Evolutionary conservation across 2,797 vertebrate species (phyloP).

Genomic region (Pitangus sulphuratus): DNA sequence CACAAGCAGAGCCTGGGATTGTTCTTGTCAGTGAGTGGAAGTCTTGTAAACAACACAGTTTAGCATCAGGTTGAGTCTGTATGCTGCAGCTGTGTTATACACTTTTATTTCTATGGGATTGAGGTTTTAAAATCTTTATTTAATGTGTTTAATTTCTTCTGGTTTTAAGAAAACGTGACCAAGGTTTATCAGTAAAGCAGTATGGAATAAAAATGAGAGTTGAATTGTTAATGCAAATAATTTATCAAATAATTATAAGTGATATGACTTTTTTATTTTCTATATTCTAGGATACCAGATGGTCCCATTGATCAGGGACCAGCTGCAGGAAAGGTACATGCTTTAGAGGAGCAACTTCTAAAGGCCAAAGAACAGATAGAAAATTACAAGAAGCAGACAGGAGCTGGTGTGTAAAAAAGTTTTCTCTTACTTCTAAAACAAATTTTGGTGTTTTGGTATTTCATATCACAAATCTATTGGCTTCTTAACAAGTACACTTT

Average conservation of each 20-base stretch:
- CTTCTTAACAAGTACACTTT: background rate
- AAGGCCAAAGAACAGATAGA: constrained; percentile 98
- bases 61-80: background rate
- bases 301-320: constrained; percentile 89
- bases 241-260: background rate
- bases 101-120: background rate
- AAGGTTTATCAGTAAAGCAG: background rate
- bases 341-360: constrained; percentile 93
- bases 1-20: background rate
- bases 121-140: background rate
- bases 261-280: constrained; percentile 37
- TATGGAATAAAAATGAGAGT: background rate
- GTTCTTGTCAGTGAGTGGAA: background rate
- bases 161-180: background rate
- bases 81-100: background rate
- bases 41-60: background rate
- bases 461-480: background rate
- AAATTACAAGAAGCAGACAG: constrained; percentile 91
- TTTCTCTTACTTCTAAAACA: background rate
- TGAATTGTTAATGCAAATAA: background rate
- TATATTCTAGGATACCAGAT: constrained; percentile 89
- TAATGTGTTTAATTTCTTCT: background rate
- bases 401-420: constrained; percentile 83
- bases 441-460: background rate
- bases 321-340: constrained; percentile 88